Base-by-base conservation (phyloP, 2,888 invertebrate genomes). In the Clusia tigrina region DNA sequence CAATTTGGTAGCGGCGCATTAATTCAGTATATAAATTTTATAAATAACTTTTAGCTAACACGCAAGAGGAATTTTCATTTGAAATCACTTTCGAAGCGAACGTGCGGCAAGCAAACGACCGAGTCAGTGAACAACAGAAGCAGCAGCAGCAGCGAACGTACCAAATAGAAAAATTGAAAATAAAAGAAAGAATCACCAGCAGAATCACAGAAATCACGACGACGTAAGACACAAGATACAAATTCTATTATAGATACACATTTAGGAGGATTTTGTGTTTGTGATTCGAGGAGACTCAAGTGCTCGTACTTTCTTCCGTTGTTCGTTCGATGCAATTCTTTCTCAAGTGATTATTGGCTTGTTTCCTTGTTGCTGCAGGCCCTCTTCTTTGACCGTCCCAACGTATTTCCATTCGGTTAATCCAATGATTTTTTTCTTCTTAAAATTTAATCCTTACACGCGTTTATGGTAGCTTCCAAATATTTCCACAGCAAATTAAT, bases 31-130 rank as follows among this genome's bases (percentile, higher is more conserved):
- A 58, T 32, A 54, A 15, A 48, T 72, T 81, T 80, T 81, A 81
- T 76, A 81, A 81, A 81, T 81, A 81, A 74, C 81, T 77, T 80
- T 80, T 76, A 81, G 81, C 81, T 79, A 76, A 79, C 79, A 80
- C 81, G 77, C 81, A 79, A 79, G 78, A 77, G 71, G 78, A 79
- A 78, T 78, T 79, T 78, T 73, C 71, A 76, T 74, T 70, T 69
- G 71, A 76, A 71, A 72, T 52, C 32, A 32, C 32, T 60, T 64
- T 69, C 66, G 60, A 63, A 65, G 64, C 64, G 62, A 52, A 67
- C 57, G 51, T 57, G 62, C 53, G 62, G 54, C 12, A 32, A 9
- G 32, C 6, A 12, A 12, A 20, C 63, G 62, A 12, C 15, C 58
- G 52, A 38, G 5, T n/a, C 56, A 23, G 20, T 37, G 58, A 58